Conservation (phyloP, 2,797 vertebrate genomes). For the Sebastiscus tertius region DNA sequence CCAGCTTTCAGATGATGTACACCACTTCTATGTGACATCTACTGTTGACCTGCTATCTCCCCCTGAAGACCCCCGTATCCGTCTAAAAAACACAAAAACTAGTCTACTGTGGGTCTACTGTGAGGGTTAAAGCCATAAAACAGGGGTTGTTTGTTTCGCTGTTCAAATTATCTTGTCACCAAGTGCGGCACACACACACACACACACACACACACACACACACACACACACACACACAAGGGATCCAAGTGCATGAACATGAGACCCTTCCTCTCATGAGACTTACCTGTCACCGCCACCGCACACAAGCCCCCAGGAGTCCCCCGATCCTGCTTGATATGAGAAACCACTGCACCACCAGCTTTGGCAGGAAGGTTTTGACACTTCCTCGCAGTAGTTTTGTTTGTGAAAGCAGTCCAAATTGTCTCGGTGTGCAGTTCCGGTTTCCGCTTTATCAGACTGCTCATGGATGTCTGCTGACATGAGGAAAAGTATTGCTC, state of each 20-base stretch:
- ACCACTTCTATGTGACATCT: no score
- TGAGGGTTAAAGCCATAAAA: constrained; percentile 24
- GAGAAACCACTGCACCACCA: constrained; percentile 23
- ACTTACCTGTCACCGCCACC: constrained; percentile 31
- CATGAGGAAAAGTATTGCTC: constrained; percentile 56
- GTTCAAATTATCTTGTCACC: constrained; percentile 24
- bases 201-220: background rate
- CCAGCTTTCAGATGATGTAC: no score
- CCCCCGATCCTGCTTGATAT: background rate
- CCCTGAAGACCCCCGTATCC: no score
- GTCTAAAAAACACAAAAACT: no score
- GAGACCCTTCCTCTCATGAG: constrained; percentile 45
- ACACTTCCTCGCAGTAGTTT: constrained; percentile 25
- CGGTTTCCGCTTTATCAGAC: constrained; percentile 36
- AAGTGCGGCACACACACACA: background rate
- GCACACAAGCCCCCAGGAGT: constrained; percentile 12
- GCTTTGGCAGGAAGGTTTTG: constrained; percentile 20
- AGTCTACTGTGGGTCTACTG: no score
- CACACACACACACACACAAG: background rate
- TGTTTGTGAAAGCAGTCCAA: constrained; percentile 33
- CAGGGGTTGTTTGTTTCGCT: constrained; percentile 41
- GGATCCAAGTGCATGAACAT: constrained; percentile 32
- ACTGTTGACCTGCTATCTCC: no score
- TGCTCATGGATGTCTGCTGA: constrained; percentile 52
- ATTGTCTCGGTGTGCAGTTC: constrained; percentile 17